Conservation (phyloP, 2,113 vertebrate species). For the Poicephalus gulielmi region DNA sequence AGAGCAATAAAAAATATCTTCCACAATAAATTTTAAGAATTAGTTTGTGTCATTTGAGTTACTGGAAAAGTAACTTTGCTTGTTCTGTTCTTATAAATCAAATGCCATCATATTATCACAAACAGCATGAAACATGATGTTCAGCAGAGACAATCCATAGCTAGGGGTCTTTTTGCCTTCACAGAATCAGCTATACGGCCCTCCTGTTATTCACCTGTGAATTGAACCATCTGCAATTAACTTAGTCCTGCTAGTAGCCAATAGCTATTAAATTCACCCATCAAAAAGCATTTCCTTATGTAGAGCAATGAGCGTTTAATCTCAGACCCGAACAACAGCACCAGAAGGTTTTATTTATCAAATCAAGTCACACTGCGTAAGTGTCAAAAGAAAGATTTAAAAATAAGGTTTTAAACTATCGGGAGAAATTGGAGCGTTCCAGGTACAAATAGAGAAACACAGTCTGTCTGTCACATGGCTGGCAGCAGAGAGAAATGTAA, state of each 20-base stretch:
- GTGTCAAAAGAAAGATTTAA: conserved; percentile 59
- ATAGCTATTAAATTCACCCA: neutral
- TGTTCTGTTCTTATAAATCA: conserved; percentile 50
- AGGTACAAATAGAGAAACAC: conserved; percentile 64
- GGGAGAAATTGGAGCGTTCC: conserved; percentile 52
- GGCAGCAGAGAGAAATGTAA: conserved; percentile 59
- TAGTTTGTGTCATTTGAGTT: conserved; percentile 1
- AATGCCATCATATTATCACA: conserved; percentile 3
- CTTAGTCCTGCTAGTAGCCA: neutral
- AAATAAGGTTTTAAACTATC: conserved; percentile 58
- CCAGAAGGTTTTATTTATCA: conserved; percentile 66
- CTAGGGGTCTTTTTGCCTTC: neutral
- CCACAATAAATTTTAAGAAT: conserved; percentile 46
- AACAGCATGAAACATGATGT: conserved; percentile 16
- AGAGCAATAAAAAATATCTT: conserved; percentile 31
- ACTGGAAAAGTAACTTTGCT: conserved; percentile 37
- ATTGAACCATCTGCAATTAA: conserved; percentile 38
- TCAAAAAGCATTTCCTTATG: conserved; percentile 4
- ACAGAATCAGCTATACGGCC: neutral
- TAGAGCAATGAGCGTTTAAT: conserved; percentile 43
- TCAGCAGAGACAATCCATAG: neutral
- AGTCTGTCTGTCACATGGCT: conserved; percentile 64
- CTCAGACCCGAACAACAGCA: conserved; percentile 31
- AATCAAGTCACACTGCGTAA: conserved; percentile 45
- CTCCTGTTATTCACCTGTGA: neutral